Evolutionary conservation across 2,888 invertebrate species (phyloP).

Genomic region (Caenorhabditis sinica): DNA sequence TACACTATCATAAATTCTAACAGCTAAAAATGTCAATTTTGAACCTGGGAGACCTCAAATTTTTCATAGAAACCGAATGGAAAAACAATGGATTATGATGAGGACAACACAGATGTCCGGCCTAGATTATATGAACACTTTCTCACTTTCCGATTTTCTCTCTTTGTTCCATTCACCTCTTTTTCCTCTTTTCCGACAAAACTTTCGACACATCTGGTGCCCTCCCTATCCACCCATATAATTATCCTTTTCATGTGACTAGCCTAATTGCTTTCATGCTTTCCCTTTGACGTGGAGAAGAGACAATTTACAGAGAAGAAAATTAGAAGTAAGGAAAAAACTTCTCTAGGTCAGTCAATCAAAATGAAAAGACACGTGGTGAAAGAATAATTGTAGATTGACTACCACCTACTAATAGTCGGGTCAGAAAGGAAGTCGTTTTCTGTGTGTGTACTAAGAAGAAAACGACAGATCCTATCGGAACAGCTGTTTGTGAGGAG

Average conservation of each 20-base stretch:
- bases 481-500: slow-evolving; percentile 34
- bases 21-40: no score
- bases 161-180: slow-evolving; percentile 7
- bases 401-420: background rate
- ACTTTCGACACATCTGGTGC: slow-evolving; percentile 35
- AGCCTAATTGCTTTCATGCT: slow-evolving; percentile 55
- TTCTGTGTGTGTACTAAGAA: slow-evolving; percentile 7
- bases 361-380: background rate
- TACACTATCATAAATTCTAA: no score
- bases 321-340: background rate
- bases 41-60: no score
- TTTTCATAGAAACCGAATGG: background rate
- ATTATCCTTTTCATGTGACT: slow-evolving; percentile 56
- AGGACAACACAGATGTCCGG: slow-evolving; percentile 28
- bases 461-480: slow-evolving; percentile 24
- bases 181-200: slow-evolving; percentile 6
- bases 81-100: background rate
- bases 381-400: slow-evolving; percentile 1
- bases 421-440: slow-evolving; percentile 19
- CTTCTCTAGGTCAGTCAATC: slow-evolving; percentile 17
- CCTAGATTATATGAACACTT: slow-evolving; percentile 35
- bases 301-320: slow-evolving; percentile 7
- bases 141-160: slow-evolving; percentile 21
- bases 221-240: slow-evolving; percentile 28
- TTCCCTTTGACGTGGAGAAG: slow-evolving; percentile 15